Evolutionary conservation across 2,888 invertebrate species (phyloP).

Genomic region (Sphinx pinastri): DNA sequence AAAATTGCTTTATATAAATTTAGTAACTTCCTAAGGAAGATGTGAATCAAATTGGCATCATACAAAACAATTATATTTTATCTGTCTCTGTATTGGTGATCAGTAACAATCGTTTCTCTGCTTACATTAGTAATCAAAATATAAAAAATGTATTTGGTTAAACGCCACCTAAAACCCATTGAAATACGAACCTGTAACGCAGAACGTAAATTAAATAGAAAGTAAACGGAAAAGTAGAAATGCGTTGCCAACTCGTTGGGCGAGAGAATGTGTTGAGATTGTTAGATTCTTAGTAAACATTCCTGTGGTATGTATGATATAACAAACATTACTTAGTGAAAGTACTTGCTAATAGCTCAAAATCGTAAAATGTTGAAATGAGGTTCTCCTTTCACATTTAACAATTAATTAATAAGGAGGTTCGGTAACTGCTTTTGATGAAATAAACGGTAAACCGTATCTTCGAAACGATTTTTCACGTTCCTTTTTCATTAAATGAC

Average conservation of each 20-base stretch:
- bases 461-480: not conserved
- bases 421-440: not conserved
- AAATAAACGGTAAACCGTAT: not conserved
- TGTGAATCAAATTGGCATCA: too few species aligned
- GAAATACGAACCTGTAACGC: too few species aligned
- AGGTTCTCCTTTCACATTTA: not conserved
- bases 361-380: not conserved
- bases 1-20: too few species aligned
- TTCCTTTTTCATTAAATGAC: not conserved
- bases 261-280: conserved; percentile 8
- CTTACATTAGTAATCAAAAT: too few species aligned
- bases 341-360: not conserved
- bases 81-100: too few species aligned
- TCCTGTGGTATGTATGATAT: not conserved
- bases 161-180: too few species aligned
- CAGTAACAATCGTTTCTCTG: too few species aligned
- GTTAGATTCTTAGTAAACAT: conserved; percentile 13
- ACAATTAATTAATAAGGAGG: not conserved
- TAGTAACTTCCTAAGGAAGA: too few species aligned
- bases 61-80: too few species aligned
- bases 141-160: too few species aligned
- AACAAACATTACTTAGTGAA: conserved; percentile 12
- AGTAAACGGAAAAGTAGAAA: conserved; percentile 6
- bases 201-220: not conserved
- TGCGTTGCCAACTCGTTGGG: conserved; percentile 1